Evolutionary conservation across 1,140 invertebrate species (phyloP).

Genomic region (Lepidurus arcticus): DNA sequence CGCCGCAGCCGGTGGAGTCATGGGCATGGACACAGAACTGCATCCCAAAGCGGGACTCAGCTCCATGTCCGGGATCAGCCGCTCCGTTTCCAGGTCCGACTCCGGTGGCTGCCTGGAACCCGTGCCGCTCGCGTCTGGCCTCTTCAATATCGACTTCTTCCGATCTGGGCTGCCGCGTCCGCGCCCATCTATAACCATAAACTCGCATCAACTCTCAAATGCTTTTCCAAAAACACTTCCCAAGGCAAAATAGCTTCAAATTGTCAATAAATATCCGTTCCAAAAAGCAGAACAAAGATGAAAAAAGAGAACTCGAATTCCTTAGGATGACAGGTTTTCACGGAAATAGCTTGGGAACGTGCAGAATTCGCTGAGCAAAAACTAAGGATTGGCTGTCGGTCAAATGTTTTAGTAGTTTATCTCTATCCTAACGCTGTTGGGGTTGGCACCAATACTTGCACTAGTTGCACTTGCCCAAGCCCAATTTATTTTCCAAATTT

Average conservation of each 20-base stretch:
- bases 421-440: neutral
- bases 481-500: too few relatives aligned
- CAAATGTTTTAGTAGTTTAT: neutral
- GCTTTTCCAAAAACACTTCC: conserved; percentile 40
- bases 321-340: neutral
- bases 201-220: conserved; percentile 59
- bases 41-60: conserved; percentile 31
- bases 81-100: conserved; percentile 66
- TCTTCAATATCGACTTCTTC: conserved; percentile 70
- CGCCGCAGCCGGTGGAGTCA: conserved; percentile 29
- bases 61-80: conserved; percentile 58
- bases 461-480: neutral
- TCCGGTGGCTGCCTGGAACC: conserved; percentile 34
- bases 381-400: neutral
- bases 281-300: neutral
- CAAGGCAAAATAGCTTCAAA: conserved; percentile 23
- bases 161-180: conserved; percentile 55
- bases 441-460: neutral
- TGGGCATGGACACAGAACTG: conserved; percentile 25
- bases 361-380: neutral
- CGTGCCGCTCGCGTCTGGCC: conserved; percentile 53
- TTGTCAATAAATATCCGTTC: conserved; percentile 35
- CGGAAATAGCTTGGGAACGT: neutral
- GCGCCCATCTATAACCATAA: conserved; percentile 38
- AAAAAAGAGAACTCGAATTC: neutral